These are phyloP conservation scores for Tortrix viridana DNA, from an alignment of 2,888 invertebrate genomes.

Conservation along the genomic window DNA sequence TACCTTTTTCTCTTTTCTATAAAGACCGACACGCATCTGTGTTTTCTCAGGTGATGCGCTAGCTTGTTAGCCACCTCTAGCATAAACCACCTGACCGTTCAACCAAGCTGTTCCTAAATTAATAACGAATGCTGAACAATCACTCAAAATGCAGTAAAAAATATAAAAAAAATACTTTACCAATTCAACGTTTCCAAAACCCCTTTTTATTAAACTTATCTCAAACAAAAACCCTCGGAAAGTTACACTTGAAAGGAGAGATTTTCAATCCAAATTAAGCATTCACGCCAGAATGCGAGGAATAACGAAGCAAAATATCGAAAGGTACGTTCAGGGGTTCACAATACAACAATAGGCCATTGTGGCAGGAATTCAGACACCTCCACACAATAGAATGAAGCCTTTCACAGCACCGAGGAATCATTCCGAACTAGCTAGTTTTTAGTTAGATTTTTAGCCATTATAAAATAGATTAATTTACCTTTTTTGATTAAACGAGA, in stretches of 20 bases:
- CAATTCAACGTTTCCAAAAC: no score
- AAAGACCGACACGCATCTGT: no score
- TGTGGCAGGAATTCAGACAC: slow-evolving; percentile 29
- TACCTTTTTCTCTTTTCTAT: no score
- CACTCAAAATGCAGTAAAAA: no score
- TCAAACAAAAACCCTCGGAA: background rate
- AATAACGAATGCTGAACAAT: no score
- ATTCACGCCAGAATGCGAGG: slow-evolving; percentile 24
- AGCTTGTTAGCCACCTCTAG: no score
- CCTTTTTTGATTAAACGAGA: background rate
- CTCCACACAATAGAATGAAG: slow-evolving; percentile 29
- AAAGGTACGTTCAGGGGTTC: slow-evolving; percentile 14
- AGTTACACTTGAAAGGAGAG: slow-evolving; percentile 1
- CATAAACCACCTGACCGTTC: no score
- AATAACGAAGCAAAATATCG: slow-evolving; percentile 35
- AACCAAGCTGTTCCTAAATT: no score
- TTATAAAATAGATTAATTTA: slow-evolving; percentile 2
- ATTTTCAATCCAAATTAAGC: slow-evolving; percentile 21
- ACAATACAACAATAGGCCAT: slow-evolving; percentile 34
- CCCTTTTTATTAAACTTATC: no score
- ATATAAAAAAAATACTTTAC: no score
- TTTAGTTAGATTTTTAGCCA: slow-evolving; percentile 10
- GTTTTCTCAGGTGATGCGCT: no score
- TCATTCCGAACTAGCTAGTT: slow-evolving; percentile 34
- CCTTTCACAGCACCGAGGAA: slow-evolving; percentile 27